Percentiles rank a stretch among this genome's conserved stretches.
phyloP scores from a whole-genome alignment of 2,888 invertebrate genomes.

The Ariolimax columbianus region DNA sequence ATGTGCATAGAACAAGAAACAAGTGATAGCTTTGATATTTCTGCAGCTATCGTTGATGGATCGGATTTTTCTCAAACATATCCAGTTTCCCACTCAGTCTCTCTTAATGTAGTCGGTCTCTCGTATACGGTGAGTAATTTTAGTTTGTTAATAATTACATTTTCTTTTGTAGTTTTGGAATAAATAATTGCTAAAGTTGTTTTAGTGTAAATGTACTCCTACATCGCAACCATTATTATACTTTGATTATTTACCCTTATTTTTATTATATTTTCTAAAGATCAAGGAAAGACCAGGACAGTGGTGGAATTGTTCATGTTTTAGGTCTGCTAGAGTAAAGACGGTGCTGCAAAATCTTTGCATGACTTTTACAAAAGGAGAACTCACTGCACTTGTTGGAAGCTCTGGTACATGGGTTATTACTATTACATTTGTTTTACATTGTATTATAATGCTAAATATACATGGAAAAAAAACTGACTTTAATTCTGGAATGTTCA shows the following conservation, averaged over 20 bases:
- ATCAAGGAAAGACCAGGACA: conserved; percentile 65
- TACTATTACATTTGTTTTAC: too few relatives aligned
- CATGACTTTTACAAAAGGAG: conserved; percentile 65
- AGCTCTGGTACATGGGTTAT: conserved; percentile 69
- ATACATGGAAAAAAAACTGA: too few relatives aligned
- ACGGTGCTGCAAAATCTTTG: conserved; percentile 65
- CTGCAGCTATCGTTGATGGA: not conserved
- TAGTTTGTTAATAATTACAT: not conserved
- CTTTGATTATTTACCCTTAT: not conserved
- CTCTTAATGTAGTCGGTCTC: not conserved
- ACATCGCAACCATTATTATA: not conserved
- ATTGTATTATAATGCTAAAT: not conserved
- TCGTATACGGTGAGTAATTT: conserved; percentile 6
- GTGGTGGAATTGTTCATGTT: conserved; percentile 72
- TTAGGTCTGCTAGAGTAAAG: conserved; percentile 62
- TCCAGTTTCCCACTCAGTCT: not conserved
- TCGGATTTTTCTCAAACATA: not conserved
- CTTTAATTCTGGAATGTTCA: too few relatives aligned
- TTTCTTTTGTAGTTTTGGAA: not conserved
- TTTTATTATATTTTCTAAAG: conserved; percentile 46
- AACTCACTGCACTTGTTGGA: conserved; percentile 68
- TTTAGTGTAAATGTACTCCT: not conserved
- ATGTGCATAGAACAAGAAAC: not conserved
- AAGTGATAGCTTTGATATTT: not conserved
- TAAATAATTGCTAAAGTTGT: not conserved